A percentile compares a stretch with the other conserved stretches of the same genome.
These are phyloP conservation scores for Creontiades dilutus DNA, from an alignment of 2,888 invertebrate genomes.

Conservation along the genomic window DNA sequence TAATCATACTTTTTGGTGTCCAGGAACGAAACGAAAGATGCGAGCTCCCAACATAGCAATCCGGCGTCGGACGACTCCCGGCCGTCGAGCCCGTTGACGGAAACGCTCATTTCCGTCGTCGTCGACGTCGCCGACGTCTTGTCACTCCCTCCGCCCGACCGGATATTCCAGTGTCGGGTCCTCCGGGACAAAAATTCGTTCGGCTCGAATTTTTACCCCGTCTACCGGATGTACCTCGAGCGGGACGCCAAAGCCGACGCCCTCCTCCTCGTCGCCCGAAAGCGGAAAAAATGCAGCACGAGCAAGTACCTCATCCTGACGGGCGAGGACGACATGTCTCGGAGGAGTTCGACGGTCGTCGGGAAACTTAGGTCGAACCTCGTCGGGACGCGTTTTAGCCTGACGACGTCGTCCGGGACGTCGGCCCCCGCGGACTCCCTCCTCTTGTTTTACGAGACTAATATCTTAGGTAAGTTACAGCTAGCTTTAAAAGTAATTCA, in stretches of 20 bases:
- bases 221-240: constrained; percentile 51
- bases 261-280: constrained; percentile 42
- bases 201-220: constrained; percentile 30
- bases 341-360: constrained; percentile 31
- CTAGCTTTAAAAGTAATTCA: too few relatives aligned
- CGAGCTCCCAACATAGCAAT: constrained; percentile 39
- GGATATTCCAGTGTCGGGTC: constrained; percentile 50
- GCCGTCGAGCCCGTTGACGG: constrained; percentile 24
- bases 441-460: constrained; percentile 40
- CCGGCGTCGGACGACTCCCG: constrained; percentile 37
- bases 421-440: constrained; percentile 18
- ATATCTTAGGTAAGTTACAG: constrained; percentile 35
- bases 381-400: constrained; percentile 50
- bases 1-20: neutral
- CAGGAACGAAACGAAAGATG: constrained; percentile 40
- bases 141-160: neutral
- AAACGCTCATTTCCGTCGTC: neutral
- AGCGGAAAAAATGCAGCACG: constrained; percentile 58
- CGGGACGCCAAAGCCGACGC: neutral
- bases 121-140: neutral
- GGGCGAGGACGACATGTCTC: neutral
- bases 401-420: neutral
- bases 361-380: constrained; percentile 57
- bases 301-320: constrained; percentile 52
- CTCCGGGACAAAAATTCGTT: constrained; percentile 45